A percentile compares a stretch with the other conserved stretches of the same genome.
Evolutionary conservation across 2,888 invertebrate genomes (phyloP).

Genomic region (Nephrocerus scutellatus): DNA sequence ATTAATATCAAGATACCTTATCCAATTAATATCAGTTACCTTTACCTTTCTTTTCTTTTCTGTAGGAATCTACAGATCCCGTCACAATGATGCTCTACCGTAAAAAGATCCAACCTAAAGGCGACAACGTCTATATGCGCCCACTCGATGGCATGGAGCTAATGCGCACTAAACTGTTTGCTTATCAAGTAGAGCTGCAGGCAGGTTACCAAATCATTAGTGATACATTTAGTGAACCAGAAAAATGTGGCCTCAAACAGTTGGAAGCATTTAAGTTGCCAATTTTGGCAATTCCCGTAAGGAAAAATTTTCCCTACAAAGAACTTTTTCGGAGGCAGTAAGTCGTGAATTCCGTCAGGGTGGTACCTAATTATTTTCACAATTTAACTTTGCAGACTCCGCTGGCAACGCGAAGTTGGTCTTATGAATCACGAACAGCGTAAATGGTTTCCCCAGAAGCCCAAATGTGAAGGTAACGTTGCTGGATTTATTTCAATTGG

Average conservation of each 20-base stretch:
- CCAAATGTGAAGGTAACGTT: constrained; percentile 50
- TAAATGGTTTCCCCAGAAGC: constrained; percentile 53
- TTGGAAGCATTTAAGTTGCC: constrained; percentile 56
- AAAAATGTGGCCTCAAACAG: constrained; percentile 57
- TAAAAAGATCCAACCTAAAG: constrained; percentile 53
- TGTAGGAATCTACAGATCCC: constrained; percentile 52
- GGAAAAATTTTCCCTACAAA: constrained; percentile 53
- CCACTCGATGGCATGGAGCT: constrained; percentile 53
- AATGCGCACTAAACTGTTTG: constrained; percentile 53
- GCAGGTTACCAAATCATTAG: constrained; percentile 57
- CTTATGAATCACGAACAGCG: constrained; percentile 50
- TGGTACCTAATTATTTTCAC: too few species aligned
- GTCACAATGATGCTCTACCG: constrained; percentile 51
- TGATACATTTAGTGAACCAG: constrained; percentile 55
- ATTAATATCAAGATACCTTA: too few species aligned
- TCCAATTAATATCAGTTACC: not conserved
- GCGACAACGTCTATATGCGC: constrained; percentile 51
- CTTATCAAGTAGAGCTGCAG: constrained; percentile 56
- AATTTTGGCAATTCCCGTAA: constrained; percentile 52
- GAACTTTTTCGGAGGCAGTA: constrained; percentile 50
- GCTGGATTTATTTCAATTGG: constrained; percentile 53
- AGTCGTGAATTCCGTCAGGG: constrained; percentile 12
- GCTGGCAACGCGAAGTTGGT: constrained; percentile 57
- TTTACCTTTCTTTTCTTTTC: constrained; percentile 7
- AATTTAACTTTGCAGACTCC: constrained; percentile 43